These are phyloP conservation scores for Drosophila gunungcola DNA, from an alignment of 1,140 invertebrate species.

Conservation along the genomic window DNA sequence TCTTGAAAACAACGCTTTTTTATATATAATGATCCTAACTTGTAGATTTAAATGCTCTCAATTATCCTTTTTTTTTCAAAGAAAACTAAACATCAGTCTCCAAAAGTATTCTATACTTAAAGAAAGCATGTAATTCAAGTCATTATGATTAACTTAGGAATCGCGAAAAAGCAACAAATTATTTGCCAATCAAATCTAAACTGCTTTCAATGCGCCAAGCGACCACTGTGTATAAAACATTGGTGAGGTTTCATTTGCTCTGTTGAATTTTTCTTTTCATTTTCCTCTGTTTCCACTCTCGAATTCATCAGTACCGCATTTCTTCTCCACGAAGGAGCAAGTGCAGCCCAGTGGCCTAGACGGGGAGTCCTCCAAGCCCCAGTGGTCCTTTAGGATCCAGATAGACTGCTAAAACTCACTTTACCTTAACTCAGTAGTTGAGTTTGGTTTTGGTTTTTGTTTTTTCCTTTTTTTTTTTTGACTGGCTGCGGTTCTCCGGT, in stretches of 20 bases:
- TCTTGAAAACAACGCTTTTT: too few species aligned
- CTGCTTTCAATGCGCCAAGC: background rate
- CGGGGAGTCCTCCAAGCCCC: conserved; percentile 17
- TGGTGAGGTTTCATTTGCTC: conserved; percentile 66
- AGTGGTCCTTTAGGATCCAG: conserved; percentile 30
- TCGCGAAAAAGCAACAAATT: conserved; percentile 4
- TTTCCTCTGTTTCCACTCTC: conserved; percentile 11
- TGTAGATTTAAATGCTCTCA: background rate
- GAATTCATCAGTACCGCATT: conserved; percentile 24
- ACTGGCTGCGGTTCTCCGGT: conserved; percentile 24
- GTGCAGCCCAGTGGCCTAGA: conserved; percentile 29
- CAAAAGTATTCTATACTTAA: too few species aligned
- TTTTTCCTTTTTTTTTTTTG: background rate
- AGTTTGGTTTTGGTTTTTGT: background rate
- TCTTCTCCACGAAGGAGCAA: conserved; percentile 4
- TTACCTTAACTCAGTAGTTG: conserved; percentile 34
- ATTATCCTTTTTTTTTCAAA: too few species aligned
- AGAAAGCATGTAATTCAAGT: too few species aligned
- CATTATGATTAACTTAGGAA: background rate
- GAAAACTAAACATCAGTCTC: too few species aligned
- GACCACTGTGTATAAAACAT: conserved; percentile 51
- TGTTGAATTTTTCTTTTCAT: conserved; percentile 8
- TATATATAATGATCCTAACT: too few species aligned
- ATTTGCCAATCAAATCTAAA: conserved; percentile 3
- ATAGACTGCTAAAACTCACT: conserved; percentile 51